Conservation (phyloP, 1,140 invertebrate species). For the Drosophila bifasciata region DNA sequence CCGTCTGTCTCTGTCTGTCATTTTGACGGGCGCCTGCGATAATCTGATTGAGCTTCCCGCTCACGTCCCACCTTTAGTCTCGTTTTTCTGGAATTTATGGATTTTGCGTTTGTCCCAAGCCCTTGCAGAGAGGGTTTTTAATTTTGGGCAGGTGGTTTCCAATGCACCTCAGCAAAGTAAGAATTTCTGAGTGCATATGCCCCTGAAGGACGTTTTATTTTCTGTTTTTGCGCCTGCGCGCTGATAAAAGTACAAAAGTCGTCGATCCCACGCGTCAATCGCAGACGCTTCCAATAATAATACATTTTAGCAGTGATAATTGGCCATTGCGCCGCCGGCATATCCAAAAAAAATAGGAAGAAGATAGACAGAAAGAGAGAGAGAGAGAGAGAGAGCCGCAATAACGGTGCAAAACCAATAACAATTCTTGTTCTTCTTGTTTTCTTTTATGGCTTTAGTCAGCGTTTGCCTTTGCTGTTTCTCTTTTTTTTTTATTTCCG, state of each 20-base stretch:
- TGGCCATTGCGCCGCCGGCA: conserved; percentile 57
- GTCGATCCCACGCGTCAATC: conserved; percentile 63
- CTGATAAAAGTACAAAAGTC: conserved; percentile 50
- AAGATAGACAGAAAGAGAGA: conserved; percentile 1
- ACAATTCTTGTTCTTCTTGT: conserved; percentile 40
- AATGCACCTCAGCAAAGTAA: too few relatives aligned
- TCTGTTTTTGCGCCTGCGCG: conserved; percentile 33
- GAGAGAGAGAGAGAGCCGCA: conserved; percentile 18
- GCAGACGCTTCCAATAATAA: conserved; percentile 59
- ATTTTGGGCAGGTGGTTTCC: too few relatives aligned
- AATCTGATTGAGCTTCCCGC: conserved; percentile 49
- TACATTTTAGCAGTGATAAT: conserved; percentile 74
- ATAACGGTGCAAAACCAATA: conserved; percentile 44
- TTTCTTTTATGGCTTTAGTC: conserved; percentile 34
- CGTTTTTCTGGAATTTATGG: conserved; percentile 12
- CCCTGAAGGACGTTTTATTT: conserved; percentile 22
- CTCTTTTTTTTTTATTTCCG: conserved; percentile 43
- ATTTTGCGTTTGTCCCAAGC: too few relatives aligned
- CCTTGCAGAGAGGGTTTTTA: too few relatives aligned
- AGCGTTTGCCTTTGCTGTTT: neutral
- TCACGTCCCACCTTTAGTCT: conserved; percentile 28
- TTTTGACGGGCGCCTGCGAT: conserved; percentile 53
- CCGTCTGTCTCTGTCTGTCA: conserved; percentile 30
- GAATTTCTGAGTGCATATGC: neutral
- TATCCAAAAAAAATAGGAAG: conserved; percentile 10